These are phyloP conservation scores for Gobius niger DNA, from an alignment of 2,113 vertebrate species.

Conservation along the genomic window DNA sequence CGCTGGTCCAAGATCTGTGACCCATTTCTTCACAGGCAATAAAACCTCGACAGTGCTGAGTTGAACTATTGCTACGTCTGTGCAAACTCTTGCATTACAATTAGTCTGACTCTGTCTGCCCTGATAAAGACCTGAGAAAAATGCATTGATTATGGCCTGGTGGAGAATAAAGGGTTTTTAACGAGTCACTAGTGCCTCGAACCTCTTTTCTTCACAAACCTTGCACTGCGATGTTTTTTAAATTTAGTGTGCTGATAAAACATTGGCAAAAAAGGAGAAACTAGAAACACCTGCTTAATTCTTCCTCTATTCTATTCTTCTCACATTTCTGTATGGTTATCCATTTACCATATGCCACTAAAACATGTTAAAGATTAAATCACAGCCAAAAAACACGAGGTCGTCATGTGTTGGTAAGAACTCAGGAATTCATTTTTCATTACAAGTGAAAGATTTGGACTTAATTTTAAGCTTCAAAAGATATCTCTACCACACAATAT, in stretches of 20 bases:
- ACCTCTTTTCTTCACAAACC: background rate
- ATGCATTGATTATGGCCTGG: no score
- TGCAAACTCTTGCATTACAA: background rate
- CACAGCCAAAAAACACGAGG: background rate
- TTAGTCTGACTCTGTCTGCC: no score
- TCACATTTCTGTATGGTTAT: background rate
- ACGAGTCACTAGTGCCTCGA: no score
- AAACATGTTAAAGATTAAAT: background rate
- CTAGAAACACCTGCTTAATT: background rate
- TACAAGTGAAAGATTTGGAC: no score
- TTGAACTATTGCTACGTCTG: background rate
- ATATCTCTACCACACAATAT: no score
- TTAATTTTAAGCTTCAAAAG: no score
- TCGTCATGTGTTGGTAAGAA: no score
- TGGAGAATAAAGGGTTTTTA: no score
- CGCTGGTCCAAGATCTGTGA: constrained; percentile 3
- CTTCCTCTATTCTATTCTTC: background rate
- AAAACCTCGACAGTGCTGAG: background rate
- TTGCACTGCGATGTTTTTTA: background rate
- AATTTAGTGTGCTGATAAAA: background rate
- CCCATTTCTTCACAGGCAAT: background rate
- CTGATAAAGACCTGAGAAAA: no score
- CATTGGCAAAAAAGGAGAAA: background rate
- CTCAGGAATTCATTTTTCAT: no score
- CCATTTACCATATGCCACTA: background rate